Conservation (phyloP, 2,888 invertebrate genomes). For the Sminthurinus aureus region DNA sequence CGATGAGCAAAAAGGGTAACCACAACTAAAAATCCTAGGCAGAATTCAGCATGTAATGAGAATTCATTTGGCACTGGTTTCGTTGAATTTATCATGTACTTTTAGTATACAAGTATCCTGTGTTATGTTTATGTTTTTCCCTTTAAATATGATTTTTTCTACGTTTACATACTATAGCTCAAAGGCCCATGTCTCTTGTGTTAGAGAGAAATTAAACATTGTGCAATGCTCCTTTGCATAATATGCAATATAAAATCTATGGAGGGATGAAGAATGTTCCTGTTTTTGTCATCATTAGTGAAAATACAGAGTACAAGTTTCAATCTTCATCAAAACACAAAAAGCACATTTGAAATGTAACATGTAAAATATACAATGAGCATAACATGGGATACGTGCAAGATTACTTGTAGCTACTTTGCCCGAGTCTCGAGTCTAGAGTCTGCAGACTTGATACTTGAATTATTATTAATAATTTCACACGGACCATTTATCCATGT, state of each 20-base stretch:
- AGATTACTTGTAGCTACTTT: background rate
- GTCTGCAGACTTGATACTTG: background rate
- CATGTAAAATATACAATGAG: too few species aligned
- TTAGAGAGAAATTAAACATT: background rate
- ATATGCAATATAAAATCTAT: background rate
- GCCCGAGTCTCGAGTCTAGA: background rate
- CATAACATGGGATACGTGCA: background rate
- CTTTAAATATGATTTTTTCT: too few species aligned
- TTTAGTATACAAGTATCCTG: background rate
- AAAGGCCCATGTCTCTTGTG: background rate
- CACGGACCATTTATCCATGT: too few species aligned
- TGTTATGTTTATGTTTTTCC: too few species aligned
- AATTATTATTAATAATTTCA: background rate
- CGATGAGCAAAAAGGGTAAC: background rate
- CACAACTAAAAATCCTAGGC: background rate
- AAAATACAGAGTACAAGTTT: slow-evolving; percentile 15
- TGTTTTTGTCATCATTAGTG: slow-evolving; percentile 37
- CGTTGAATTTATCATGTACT: slow-evolving; percentile 7
- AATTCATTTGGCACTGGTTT: slow-evolving; percentile 22
- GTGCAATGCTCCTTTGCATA: background rate
- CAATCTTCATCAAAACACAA: slow-evolving; percentile 1
- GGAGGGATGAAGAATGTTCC: background rate
- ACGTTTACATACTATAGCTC: background rate
- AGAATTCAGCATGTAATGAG: background rate
- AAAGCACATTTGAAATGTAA: background rate